Percentiles rank a stretch among this genome's conserved stretches.
Conservation (phyloP, 2,113 vertebrate genomes). For the Lepus europaeus region DNA sequence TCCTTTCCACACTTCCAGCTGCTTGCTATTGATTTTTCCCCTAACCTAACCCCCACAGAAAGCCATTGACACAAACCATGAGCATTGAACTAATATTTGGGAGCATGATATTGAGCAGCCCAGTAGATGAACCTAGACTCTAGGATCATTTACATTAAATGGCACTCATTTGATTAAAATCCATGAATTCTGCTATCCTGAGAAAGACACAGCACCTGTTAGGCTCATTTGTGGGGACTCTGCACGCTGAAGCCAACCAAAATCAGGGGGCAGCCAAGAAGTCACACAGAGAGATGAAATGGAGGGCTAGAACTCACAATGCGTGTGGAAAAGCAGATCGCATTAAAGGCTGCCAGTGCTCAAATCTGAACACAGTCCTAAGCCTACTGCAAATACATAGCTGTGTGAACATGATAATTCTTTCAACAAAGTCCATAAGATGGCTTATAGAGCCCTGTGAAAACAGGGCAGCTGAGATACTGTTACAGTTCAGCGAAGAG, state of each 20-base stretch:
- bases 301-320: not conserved
- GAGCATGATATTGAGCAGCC: slow-evolving; percentile 35
- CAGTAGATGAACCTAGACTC: slow-evolving; percentile 53
- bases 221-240: not conserved
- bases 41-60: slow-evolving; percentile 58
- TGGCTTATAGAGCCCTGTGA: not conserved
- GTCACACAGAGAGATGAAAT: not conserved
- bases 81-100: slow-evolving; percentile 74
- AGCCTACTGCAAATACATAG: slow-evolving; percentile 53
- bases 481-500: slow-evolving; percentile 17
- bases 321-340: not conserved
- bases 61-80: slow-evolving; percentile 53
- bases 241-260: not conserved
- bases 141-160: slow-evolving; percentile 64
- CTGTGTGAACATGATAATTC: slow-evolving; percentile 61
- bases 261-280: not conserved
- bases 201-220: not conserved
- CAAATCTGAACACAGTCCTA: slow-evolving; percentile 46
- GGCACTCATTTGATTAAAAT: slow-evolving; percentile 68
- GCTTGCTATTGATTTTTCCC: slow-evolving; percentile 66
- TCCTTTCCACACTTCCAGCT: slow-evolving; percentile 47
- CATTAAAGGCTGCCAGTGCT: not conserved
- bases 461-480: not conserved
- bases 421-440: not conserved
- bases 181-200: not conserved